Percentiles rank a stretch among this genome's conserved stretches.
Evolutionary conservation across 2,888 invertebrate species (phyloP).

Genomic region (Drosophila birchii): DNA sequence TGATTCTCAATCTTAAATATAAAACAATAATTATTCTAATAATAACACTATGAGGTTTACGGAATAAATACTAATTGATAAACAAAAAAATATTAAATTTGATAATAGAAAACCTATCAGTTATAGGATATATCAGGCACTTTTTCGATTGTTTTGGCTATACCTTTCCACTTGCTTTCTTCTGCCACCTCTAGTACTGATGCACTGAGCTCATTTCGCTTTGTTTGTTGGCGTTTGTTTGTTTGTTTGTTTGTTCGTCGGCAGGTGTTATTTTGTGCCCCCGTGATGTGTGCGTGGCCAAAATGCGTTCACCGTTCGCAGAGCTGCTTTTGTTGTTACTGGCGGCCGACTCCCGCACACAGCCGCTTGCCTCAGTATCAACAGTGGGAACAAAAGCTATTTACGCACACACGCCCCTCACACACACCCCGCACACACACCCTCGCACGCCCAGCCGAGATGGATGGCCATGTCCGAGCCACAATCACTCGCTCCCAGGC

Average conservation of each 20-base stretch:
- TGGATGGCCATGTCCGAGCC: constrained; percentile 36
- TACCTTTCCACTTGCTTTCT: background rate
- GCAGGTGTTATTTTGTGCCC: constrained; percentile 78
- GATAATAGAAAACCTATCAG: no score
- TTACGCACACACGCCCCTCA: constrained; percentile 55
- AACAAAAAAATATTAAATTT: no score
- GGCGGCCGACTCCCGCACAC: constrained; percentile 12
- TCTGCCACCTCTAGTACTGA: constrained; percentile 31
- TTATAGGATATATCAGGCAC: background rate
- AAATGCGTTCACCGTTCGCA: constrained; percentile 69
- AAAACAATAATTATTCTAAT: no score
- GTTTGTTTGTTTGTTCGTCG: constrained; percentile 76
- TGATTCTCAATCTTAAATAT: background rate
- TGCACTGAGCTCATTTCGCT: constrained; percentile 66
- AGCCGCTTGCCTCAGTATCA: constrained; percentile 31
- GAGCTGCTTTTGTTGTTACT: constrained; percentile 46
- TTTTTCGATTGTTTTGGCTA: background rate
- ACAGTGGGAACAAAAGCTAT: constrained; percentile 67
- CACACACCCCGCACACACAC: constrained; percentile 38
- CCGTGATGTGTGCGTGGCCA: constrained; percentile 68
- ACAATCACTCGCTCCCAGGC: constrained; percentile 73
- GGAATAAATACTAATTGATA: background rate
- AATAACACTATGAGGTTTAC: no score
- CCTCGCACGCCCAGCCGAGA: constrained; percentile 33
- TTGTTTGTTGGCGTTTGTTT: constrained; percentile 72